phyloP scores from a whole-genome alignment of 2,888 invertebrate genomes.

The Leuctra nigra region DNA sequence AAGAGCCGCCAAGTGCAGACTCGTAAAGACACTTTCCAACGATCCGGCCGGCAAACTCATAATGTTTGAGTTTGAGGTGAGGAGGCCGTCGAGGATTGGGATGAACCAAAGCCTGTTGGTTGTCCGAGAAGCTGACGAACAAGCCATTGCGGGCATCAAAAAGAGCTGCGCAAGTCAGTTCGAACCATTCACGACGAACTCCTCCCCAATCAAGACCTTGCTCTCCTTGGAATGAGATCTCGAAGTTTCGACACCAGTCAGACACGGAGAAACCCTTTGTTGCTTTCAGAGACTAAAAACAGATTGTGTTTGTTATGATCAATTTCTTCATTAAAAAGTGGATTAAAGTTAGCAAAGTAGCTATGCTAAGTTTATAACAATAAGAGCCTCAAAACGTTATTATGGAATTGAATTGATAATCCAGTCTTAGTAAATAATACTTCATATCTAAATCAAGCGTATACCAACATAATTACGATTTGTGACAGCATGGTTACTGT shows the following conservation, averaged over 20 bases:
- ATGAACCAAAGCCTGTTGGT: constrained; percentile 82
- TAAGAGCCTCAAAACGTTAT: no score
- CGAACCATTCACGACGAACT: constrained; percentile 90
- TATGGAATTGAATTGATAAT: no score
- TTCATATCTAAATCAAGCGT: no score
- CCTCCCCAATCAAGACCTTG: constrained; percentile 96
- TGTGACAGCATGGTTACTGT: no score
- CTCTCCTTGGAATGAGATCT: constrained; percentile 89
- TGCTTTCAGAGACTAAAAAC: constrained; percentile 65
- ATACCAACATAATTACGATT: no score
- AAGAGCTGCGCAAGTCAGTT: constrained; percentile 75
- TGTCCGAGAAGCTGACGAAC: constrained; percentile 80
- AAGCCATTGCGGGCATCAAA: constrained; percentile 79
- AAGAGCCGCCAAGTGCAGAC: constrained; percentile 82
- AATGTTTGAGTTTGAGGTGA: constrained; percentile 77
- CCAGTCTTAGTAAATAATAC: no score
- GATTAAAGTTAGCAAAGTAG: no score
- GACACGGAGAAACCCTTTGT: constrained; percentile 78
- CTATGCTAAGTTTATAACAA: no score
- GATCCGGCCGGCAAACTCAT: constrained; percentile 87
- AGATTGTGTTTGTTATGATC: no score
- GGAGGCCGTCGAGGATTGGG: constrained; percentile 75
- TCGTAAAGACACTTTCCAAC: constrained; percentile 94
- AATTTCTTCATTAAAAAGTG: no score
- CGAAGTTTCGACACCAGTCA: constrained; percentile 94